These are phyloP conservation scores for Macrophya alboannulata DNA, from an alignment of 2,888 invertebrate species.

Conservation along the genomic window DNA sequence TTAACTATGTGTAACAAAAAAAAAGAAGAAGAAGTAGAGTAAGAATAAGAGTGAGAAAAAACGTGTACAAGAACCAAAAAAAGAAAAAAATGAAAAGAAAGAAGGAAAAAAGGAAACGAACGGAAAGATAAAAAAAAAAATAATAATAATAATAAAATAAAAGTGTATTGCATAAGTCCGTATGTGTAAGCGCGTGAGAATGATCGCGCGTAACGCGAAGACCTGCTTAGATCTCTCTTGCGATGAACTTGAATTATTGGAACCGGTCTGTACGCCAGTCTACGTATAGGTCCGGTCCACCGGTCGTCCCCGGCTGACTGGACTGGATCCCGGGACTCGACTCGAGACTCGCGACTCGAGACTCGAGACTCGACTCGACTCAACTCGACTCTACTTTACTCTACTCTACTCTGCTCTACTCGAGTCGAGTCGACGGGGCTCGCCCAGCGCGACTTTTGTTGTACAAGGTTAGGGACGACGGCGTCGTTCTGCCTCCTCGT, in stretches of 20 bases:
- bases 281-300: conserved; percentile 19
- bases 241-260: conserved; percentile 74
- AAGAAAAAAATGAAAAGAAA: not conserved
- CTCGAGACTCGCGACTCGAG: not conserved
- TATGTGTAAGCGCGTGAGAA: conserved; percentile 19
- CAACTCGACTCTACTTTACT: not conserved
- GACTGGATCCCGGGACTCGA: not conserved
- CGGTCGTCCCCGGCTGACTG: conserved; percentile 25
- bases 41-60: too few relatives aligned
- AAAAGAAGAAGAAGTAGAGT: too few relatives aligned
- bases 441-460: conserved; percentile 72
- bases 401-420: not conserved
- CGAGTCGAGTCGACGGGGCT: conserved; percentile 70
- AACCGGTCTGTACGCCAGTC: conserved; percentile 72
- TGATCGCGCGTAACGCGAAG: conserved; percentile 31
- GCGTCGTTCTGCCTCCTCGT: conserved; percentile 26
- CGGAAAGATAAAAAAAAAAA: not conserved
- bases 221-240: conserved; percentile 61
- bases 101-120: not conserved
- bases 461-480: conserved; percentile 77
- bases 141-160: not conserved
- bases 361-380: conserved; percentile 72
- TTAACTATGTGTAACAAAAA: not conserved
- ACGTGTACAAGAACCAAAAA: too few relatives aligned
- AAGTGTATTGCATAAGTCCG: not conserved